Base-by-base conservation (phyloP, 1,140 invertebrate species). In the Cyclargus thomasi region DNA sequence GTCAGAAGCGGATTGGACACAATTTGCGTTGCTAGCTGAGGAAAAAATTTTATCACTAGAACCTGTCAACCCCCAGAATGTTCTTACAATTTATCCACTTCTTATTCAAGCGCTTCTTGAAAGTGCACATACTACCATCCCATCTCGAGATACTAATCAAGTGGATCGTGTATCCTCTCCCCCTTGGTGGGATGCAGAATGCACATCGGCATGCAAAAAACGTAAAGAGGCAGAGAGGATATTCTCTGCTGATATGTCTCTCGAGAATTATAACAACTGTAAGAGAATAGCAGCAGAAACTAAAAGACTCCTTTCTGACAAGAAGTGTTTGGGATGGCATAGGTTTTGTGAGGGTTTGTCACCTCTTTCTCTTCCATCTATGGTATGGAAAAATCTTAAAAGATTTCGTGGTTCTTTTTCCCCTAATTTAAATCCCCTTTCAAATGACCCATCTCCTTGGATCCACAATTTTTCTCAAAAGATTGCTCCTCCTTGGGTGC, bases 301-400 rank as follows among this genome's bases (percentile, higher is more conserved):
- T 14, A 55, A n/a, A 20, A 63, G 53, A 20, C 11, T 57, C 0
- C 59, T 67, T 14, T 57, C 39, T 20, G 10, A 55, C 14, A 68
- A 68, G 22, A 64, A 68, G 39, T 23, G 23, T 35, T 4, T 29
- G 0, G 53, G 67, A 14, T 68, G 62, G 47, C 23, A 36, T 14
- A 18, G 18, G 21, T 67, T 67, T 18, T 67, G 65, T 47, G 65
- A 67, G 22, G 22, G 35, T 7, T 47, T 67, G 8, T 62, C 65
- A 0, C 65, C 65, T 2, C 29, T 10, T n/a, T 36, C 65, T 22
- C 57, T 20, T 10, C 65, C 69, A 20, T 67, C 71, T 17, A 10
- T 70, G 29, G 69, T 74, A 2, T 73, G 72, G 72, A 64, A 69
- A 22, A 69, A 74, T 23, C 74, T 74, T 53, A 72, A 63, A 65